Evolutionary conservation across 2,888 invertebrate species (phyloP).

Genomic region (Sinodicranocentrus sp.): DNA sequence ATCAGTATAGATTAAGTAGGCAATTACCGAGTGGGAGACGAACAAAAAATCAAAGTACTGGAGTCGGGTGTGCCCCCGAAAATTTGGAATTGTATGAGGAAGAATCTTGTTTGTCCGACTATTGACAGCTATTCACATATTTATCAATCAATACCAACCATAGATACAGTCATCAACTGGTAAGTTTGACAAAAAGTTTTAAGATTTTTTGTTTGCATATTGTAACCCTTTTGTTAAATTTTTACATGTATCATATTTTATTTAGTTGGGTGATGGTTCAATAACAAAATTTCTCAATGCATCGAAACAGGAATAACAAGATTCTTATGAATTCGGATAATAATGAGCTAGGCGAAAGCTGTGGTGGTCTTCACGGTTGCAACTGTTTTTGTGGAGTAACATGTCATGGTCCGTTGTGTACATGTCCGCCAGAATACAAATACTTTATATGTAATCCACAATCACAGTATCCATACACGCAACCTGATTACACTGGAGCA

Average conservation of each 20-base stretch:
- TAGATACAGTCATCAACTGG: too few relatives aligned
- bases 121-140: too few relatives aligned
- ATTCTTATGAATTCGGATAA: too few relatives aligned
- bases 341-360: slow-evolving; percentile 1
- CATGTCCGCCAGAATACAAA: slow-evolving; percentile 24
- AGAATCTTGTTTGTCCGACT: not conserved
- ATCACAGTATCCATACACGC: slow-evolving; percentile 39
- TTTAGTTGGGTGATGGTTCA: too few relatives aligned
- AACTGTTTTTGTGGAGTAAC: slow-evolving; percentile 52
- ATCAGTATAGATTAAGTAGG: not conserved
- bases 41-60: not conserved
- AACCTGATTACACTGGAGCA: slow-evolving; percentile 3
- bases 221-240: too few relatives aligned
- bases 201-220: too few relatives aligned
- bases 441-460: slow-evolving; percentile 23
- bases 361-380: slow-evolving; percentile 51
- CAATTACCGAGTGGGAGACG: not conserved
- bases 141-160: too few relatives aligned
- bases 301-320: too few relatives aligned
- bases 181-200: too few relatives aligned
- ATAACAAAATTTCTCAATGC: too few relatives aligned
- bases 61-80: not conserved
- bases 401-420: slow-evolving; percentile 46
- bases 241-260: too few relatives aligned
- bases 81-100: not conserved